A percentile compares a stretch with the other conserved stretches of the same genome.
phyloP scores from a whole-genome alignment of 2,797 vertebrate genomes.

The Sebastes variabilis region DNA sequence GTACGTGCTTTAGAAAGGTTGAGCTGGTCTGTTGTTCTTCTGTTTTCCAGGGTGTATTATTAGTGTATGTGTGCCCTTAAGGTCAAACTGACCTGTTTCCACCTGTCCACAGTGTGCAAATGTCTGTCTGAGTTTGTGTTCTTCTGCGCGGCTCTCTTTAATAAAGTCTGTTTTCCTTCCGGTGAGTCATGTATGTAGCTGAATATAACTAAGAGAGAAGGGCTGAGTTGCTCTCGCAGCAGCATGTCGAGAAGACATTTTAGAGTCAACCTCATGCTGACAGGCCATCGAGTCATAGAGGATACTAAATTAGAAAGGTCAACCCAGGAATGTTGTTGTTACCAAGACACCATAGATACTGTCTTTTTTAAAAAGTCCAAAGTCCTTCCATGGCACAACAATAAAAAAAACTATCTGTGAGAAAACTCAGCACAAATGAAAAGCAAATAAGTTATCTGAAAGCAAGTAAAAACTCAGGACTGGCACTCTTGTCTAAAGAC shows the following conservation, averaged over 20 bases:
- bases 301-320: neutral
- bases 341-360: neutral
- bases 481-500: neutral
- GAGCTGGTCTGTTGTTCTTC: neutral
- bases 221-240: neutral
- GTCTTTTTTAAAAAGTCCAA: neutral
- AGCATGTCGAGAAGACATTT: neutral
- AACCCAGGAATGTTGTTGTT: neutral
- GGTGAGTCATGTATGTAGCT: neutral
- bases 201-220: neutral
- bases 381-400: neutral
- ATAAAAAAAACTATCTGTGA: neutral
- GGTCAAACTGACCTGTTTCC: conserved; percentile 30
- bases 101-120: neutral
- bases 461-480: neutral
- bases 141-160: neutral
- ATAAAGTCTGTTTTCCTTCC: conserved; percentile 2
- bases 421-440: neutral
- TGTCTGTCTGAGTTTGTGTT: neutral
- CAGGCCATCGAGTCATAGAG: neutral
- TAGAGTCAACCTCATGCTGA: neutral
- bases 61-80: neutral
- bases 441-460: neutral
- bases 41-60: neutral
- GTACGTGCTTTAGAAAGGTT: neutral